Base-by-base conservation (phyloP, 2,113 vertebrate species). In the Oophaga pumilio region DNA sequence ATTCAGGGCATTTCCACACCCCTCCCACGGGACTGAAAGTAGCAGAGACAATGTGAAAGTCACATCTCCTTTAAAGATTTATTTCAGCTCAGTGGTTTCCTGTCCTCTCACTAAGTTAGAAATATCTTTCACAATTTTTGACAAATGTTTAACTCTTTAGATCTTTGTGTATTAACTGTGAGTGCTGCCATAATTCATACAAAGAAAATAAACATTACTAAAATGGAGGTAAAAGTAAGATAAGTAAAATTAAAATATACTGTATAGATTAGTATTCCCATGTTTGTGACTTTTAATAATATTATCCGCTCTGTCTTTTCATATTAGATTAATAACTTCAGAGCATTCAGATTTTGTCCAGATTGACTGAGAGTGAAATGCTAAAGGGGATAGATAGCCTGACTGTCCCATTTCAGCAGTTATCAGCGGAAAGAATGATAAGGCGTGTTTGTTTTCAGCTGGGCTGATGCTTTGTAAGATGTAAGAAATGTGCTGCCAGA, bases 21-120 rank as follows among this genome's bases (percentile, higher is more conserved):
- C 77, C 77, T 73, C 77, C 77, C 50, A 87, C 77, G 17, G 53
- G 71, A 77, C 26, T 80, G 64, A 87, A 87, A 81, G 52, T 53
- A 86, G 52, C 69, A 26, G 17, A 69, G 53, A 87, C 28, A 73
- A 69, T 81, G 52, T 81, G 28, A 81, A 73, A 57, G 26, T 81
- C 66, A 71, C 53, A 79, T 86, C 74, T 86, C 66, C 18, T n/a
- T 53, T 66, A 14, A 77, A 62, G 28, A 59, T 85, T 85, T 59
- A 43, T 53, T 49, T 64, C 57, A 64, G 43, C 53, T 60, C 59
- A 18, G 85, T 73, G 85, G 85, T 87, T 87, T 87, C 85, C 85
- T 81, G 85, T 87, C 76, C 60, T 86, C 60, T 86, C 85, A 77
- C 60, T 86, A 60, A 79, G 62, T 68, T 85, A n/a, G 8, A 76